Evolutionary conservation across 2,113 vertebrate genomes (phyloP), one percentile per base, ranked within the genome.

Genomic region (Mionectes macconnelli): DNA sequence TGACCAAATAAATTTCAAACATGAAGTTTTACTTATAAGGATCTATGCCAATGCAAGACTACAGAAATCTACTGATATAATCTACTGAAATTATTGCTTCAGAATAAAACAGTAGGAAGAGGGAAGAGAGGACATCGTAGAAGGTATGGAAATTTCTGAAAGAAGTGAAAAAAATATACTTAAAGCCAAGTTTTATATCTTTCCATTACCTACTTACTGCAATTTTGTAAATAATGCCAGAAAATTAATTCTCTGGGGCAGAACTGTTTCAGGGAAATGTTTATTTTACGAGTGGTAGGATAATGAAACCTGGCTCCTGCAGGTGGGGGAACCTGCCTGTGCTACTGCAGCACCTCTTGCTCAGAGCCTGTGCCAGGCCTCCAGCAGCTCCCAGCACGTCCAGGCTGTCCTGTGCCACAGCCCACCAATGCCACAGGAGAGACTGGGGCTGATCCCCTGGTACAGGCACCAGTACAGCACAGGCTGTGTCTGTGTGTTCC

Each of bases 311-410:
- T 39, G 53, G 20, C 17, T 82, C 8, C 47, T 55, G 37, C 30
- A 27, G 50, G 21, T 0, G 4, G 31, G 28, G 14, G n/a, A 50
- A 28, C 8, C 27, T 82, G 50, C 31, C 45, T 1, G 2, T 28
- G 40, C 53, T 33, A 44, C 49, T 2, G 1, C 0, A 2, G 68
- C 0, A 1, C 15, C n/a, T 49, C 35, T 30, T 44, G 14, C 59
- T 31, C 2, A 1, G 47, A 57, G 31, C 19, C 42, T 1, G 2
- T 2, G 6, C 23, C 39, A 6, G 2, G 1, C n/a, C 4, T 7
- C 56, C 62, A 40, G 66, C 57, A 77, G 57, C 31, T 84, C 39
- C 59, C 39, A 28, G 27, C 27, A 44, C 14, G 2, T 4, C 62
- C n/a, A 5, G 55, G 30, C 22, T 33, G 21, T 8, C 33, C 52